Base-by-base conservation (phyloP, 2,113 vertebrate species). In the Lycaon pictus region DNA sequence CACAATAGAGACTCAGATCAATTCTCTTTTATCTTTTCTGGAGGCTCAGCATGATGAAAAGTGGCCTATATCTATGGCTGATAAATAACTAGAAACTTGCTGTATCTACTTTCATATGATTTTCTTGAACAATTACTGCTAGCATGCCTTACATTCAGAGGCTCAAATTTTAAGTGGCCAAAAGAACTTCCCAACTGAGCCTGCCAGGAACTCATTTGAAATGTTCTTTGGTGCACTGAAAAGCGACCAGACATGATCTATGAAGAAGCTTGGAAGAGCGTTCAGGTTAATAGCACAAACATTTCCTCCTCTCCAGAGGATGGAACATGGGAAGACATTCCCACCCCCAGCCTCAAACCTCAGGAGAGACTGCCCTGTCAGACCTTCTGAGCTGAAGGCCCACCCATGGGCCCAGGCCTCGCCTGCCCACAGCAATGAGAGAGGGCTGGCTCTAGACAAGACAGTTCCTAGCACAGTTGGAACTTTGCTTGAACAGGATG, bases 101-200 rank as follows among this genome's bases (percentile, higher is more conserved):
- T 80, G 92, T 27, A 90, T 96, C 81, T 32, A 2, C 95, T 95
- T 67, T 81, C 88, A 83, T 93, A 90, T 90, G 91, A 27, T 89
- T 94, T 79, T 89, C 96, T 53, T 85, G 32, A 96, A 88, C 97
- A 82, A 23, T 96, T 76, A n/a, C 90, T 3, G 1, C 96, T 80
- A 95, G 96, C 32, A 3, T 2, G 23, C 55, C 35, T 97, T 29
- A 7, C 2, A 4, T 51, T 62, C 55, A 7, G 58, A 95, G 81
- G 56, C 91, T 62, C 93, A 19, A 87, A 43, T 77, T 95, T 58
- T 82, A 51, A 65, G 89, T 29, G 72, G 43, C 62, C 35, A 58
- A 87, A 96, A 96, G 92, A 96, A 96, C 90, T 97, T 96, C 77
- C 96, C 96, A 79, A 11, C 74, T 8, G 92, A 97, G 91, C 86